These are phyloP conservation scores for Cremastobaeus sp. DNA, from an alignment of 2,888 invertebrate species.

Conservation along the genomic window DNA sequence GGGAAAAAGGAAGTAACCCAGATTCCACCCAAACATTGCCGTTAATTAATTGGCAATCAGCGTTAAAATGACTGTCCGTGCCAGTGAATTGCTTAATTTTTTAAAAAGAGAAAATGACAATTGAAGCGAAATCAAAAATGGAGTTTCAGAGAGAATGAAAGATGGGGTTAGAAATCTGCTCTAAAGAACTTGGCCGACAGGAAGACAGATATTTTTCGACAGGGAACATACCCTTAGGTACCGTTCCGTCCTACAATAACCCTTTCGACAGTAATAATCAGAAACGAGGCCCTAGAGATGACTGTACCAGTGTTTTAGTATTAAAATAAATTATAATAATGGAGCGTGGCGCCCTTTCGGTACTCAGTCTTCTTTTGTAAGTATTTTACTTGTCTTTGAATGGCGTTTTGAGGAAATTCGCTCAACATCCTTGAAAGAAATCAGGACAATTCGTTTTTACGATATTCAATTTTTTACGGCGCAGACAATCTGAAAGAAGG, in stretches of 20 bases:
- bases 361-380: constrained; percentile 56
- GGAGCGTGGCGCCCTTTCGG: constrained; percentile 70
- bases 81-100: constrained; percentile 23
- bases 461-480: too few relatives aligned
- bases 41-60: constrained; percentile 29
- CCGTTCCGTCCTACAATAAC: constrained; percentile 73
- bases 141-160: constrained; percentile 28
- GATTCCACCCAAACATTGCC: constrained; percentile 25
- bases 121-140: too few relatives aligned
- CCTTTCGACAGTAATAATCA: constrained; percentile 77
- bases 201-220: constrained; percentile 58
- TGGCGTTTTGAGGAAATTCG: constrained; percentile 1
- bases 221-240: constrained; percentile 74
- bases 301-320: constrained; percentile 66
- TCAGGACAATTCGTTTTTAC: too few relatives aligned
- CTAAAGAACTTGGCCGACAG: constrained; percentile 63
- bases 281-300: constrained; percentile 76
- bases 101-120: too few relatives aligned
- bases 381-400: constrained; percentile 14
- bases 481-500: too few relatives aligned
- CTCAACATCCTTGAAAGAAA: too few relatives aligned
- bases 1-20: constrained; percentile 30
- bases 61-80: not conserved
- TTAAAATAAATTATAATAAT: constrained; percentile 77
- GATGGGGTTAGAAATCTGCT: constrained; percentile 64